phyloP scores from a whole-genome alignment of 1,140 invertebrate species.

The Diorhabda sublineata region DNA sequence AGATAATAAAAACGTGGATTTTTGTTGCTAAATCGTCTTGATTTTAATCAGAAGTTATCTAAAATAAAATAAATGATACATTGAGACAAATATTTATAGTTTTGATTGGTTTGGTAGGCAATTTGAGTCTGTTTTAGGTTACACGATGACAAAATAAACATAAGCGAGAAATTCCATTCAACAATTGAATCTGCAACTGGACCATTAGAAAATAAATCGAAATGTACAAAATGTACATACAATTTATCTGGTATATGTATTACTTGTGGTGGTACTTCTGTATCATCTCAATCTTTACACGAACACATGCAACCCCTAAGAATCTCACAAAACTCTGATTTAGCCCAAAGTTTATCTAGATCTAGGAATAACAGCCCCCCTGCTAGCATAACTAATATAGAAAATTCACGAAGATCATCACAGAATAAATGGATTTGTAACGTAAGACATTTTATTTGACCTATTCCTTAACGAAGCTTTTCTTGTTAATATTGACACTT shows the following conservation, averaged over 20 bases:
- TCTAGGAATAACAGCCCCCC: conserved; percentile 47
- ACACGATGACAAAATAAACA: conserved; percentile 35
- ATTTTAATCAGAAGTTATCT: too few species aligned
- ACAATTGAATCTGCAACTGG: conserved; percentile 22
- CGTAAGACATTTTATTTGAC: conserved; percentile 28
- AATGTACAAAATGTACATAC: conserved; percentile 74
- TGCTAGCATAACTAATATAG: conserved; percentile 47
- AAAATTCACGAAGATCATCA: conserved; percentile 38
- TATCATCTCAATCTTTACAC: conserved; percentile 50
- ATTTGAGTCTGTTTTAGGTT: not conserved
- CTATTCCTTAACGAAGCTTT: not conserved
- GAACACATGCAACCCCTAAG: conserved; percentile 63
- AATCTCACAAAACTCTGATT: conserved; percentile 49
- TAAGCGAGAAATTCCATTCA: conserved; percentile 20
- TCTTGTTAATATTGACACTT: not conserved
- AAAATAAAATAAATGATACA: too few species aligned
- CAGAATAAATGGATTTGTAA: conserved; percentile 44
- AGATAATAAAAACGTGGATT: too few species aligned
- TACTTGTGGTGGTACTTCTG: conserved; percentile 53
- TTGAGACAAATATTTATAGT: too few species aligned
- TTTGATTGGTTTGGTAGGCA: too few species aligned
- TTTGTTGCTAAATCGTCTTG: too few species aligned
- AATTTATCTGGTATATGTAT: conserved; percentile 62
- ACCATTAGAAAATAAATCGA: conserved; percentile 28
- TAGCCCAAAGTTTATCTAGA: conserved; percentile 42